phyloP scores from a whole-genome alignment of 2,797 vertebrate species.

The Gadopsis marmoratus region DNA sequence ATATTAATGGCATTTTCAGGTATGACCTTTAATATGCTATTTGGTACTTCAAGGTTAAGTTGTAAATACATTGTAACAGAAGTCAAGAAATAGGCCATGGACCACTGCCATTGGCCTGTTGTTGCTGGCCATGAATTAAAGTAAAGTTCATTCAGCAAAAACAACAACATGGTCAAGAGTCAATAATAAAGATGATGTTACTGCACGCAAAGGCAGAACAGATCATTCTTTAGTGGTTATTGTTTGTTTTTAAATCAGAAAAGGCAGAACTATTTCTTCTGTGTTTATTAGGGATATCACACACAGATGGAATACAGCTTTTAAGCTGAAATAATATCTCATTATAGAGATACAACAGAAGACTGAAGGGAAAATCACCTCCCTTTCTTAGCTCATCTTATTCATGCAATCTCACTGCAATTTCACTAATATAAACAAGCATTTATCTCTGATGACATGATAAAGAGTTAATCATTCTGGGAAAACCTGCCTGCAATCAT shows the following conservation, averaged over 20 bases:
- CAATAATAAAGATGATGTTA: slow-evolving; percentile 33
- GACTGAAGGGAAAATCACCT: background rate
- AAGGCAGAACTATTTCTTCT: slow-evolving; percentile 10
- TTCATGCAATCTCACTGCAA: slow-evolving; percentile 2
- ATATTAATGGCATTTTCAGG: slow-evolving; percentile 48
- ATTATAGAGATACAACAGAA: background rate
- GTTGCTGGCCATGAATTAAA: slow-evolving; percentile 49
- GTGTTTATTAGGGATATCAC: slow-evolving; percentile 15
- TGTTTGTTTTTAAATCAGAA: slow-evolving; percentile 21
- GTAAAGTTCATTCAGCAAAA: slow-evolving; percentile 40
- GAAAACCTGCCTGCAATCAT: background rate
- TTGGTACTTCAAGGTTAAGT: slow-evolving; percentile 34
- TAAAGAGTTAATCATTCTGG: background rate
- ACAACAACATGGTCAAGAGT: slow-evolving; percentile 35
- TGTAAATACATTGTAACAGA: slow-evolving; percentile 43
- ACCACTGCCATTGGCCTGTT: slow-evolving; percentile 24
- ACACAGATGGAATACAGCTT: slow-evolving; percentile 31
- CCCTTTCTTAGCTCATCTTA: background rate
- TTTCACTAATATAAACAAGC: background rate
- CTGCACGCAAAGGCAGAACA: slow-evolving; percentile 15
- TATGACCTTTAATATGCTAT: slow-evolving; percentile 47
- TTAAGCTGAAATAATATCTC: slow-evolving; percentile 23
- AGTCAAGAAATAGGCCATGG: slow-evolving; percentile 17
- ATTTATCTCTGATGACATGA: slow-evolving; percentile 4
- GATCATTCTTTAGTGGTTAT: slow-evolving; percentile 9